A percentile compares a stretch with the other conserved stretches of the same genome.
phyloP scores from a whole-genome alignment of 2,888 invertebrate species.

The Cheiracanthium punctorium region DNA sequence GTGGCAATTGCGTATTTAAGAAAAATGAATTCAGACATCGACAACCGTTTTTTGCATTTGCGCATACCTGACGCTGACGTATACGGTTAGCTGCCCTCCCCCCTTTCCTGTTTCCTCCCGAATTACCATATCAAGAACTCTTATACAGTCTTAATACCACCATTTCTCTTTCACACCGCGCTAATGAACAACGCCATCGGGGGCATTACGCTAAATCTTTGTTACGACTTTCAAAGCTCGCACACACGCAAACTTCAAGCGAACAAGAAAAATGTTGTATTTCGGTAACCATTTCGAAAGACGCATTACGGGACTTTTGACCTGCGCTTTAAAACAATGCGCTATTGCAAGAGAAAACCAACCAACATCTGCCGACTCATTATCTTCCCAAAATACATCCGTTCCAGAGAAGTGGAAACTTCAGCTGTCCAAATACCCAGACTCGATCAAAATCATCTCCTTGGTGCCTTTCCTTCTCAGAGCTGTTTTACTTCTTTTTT shows the following conservation, averaged over 20 bases:
- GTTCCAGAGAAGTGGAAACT: constrained; percentile 22
- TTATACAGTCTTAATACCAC: too few relatives aligned
- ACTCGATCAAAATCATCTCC: constrained; percentile 3
- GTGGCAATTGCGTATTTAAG: too few relatives aligned
- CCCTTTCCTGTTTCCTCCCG: neutral
- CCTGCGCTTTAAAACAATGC: constrained; percentile 60
- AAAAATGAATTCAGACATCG: too few relatives aligned
- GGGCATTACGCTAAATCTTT: constrained; percentile 5
- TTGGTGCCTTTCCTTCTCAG: neutral
- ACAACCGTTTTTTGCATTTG: too few relatives aligned
- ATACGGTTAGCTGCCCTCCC: neutral
- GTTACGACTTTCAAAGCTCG: neutral
- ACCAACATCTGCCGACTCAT: constrained; percentile 66
- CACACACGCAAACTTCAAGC: neutral
- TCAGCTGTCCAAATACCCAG: constrained; percentile 63
- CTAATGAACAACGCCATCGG: constrained; percentile 3
- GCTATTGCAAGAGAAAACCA: constrained; percentile 16
- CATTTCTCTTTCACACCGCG: neutral
- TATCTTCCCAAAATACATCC: constrained; percentile 51
- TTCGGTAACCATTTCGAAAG: constrained; percentile 21
- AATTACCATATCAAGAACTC: neutral
- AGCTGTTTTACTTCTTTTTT: neutral
- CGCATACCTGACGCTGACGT: neutral
- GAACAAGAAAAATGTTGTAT: neutral
- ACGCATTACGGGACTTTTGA: constrained; percentile 50